Conservation (phyloP, 2,888 invertebrate species). For the Euplexia lucipara region DNA sequence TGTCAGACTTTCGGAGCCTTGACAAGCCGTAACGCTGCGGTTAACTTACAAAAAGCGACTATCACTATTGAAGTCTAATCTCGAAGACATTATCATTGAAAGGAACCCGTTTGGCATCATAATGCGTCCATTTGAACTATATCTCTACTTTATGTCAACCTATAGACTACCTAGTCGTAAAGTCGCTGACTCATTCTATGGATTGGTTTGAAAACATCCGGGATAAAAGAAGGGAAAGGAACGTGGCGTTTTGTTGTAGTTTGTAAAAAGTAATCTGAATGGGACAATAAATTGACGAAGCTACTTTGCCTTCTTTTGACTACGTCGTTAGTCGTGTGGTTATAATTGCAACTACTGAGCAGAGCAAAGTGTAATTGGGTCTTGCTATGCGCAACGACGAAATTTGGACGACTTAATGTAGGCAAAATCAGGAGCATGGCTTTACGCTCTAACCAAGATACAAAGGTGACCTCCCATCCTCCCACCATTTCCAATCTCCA, state of each 20-base stretch:
- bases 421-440: too few species aligned
- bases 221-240: neutral
- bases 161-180: conserved; percentile 42
- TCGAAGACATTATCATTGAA: conserved; percentile 22
- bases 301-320: too few species aligned
- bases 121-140: conserved; percentile 23
- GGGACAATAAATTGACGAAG: neutral
- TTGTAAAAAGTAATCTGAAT: neutral
- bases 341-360: too few species aligned
- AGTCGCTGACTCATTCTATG: conserved; percentile 51
- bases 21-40: too few species aligned
- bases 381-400: too few species aligned
- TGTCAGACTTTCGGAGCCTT: too few species aligned
- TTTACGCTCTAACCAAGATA: too few species aligned
- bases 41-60: neutral
- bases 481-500: too few species aligned
- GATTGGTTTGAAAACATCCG: conserved; percentile 51
- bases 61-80: conserved; percentile 1
- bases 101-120: conserved; percentile 17
- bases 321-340: too few species aligned
- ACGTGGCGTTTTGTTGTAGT: neutral
- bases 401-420: too few species aligned
- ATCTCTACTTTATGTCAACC: conserved; percentile 35
- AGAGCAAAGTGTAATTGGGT: too few species aligned
- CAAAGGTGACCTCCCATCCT: too few species aligned